phyloP scores from a whole-genome alignment of 2,113 vertebrate genomes.

The Chionomys nivalis region DNA sequence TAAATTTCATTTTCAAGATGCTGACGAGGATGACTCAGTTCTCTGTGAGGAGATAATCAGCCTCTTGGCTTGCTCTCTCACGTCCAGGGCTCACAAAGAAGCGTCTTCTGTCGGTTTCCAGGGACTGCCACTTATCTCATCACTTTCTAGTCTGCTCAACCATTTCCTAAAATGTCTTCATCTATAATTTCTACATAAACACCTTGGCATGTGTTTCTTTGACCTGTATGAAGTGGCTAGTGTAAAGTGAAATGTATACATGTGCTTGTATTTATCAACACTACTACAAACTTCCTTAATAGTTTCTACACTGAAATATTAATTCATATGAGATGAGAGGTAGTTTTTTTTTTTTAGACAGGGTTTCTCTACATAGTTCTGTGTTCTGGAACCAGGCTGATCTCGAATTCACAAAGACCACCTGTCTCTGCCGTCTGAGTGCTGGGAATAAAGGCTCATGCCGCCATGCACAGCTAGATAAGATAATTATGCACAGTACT shows the following conservation, averaged over 20 bases:
- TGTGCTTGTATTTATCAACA: neutral
- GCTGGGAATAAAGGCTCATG: neutral
- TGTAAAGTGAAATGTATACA: neutral
- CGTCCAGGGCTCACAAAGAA: neutral
- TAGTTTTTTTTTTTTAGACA: no score
- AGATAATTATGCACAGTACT: neutral
- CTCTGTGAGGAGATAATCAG: conserved; percentile 18
- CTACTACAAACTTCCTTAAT: neutral
- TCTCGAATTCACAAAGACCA: neutral
- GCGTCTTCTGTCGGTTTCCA: neutral
- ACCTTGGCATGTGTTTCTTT: neutral
- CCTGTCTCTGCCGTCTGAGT: no score
- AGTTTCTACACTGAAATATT: neutral
- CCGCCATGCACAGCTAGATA: neutral
- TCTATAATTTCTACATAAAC: neutral
- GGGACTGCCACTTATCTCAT: neutral
- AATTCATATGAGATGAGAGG: neutral
- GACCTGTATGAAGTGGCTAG: neutral
- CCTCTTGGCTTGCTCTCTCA: neutral
- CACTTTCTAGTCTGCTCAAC: neutral
- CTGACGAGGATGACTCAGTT: conserved; percentile 5
- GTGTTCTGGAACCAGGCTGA: neutral
- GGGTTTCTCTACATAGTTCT: neutral
- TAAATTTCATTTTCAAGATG: conserved; percentile 47
- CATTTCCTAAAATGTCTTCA: conserved; percentile 13